These are phyloP conservation scores for Enhydra lutris DNA, from an alignment of 2,113 vertebrate genomes.

Conservation along the genomic window DNA sequence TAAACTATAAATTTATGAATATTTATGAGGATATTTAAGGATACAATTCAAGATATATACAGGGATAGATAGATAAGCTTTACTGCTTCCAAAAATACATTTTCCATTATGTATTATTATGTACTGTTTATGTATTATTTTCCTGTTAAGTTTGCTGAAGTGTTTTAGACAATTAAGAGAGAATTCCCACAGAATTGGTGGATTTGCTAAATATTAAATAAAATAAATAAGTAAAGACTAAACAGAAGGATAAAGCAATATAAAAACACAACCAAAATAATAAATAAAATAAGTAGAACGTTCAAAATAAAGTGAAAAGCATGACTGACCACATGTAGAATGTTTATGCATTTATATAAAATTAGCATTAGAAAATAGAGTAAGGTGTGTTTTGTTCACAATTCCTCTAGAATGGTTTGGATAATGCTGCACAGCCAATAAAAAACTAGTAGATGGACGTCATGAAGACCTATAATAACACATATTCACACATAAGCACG, in stretches of 20 bases:
- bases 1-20: too few species aligned
- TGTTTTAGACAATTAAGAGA: background rate
- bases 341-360: background rate
- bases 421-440: background rate
- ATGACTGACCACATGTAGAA: background rate
- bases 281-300: background rate
- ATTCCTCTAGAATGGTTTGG: background rate
- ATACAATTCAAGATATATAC: background rate
- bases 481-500: background rate
- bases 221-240: background rate
- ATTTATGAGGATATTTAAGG: background rate
- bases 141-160: background rate
- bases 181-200: background rate
- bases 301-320: background rate
- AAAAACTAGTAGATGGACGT: background rate
- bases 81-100: background rate
- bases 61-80: background rate
- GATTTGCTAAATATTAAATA: background rate
- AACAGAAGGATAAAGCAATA: background rate
- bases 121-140: conserved; percentile 34
- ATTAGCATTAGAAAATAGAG: background rate
- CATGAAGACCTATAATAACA: background rate
- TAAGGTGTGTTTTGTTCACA: background rate
- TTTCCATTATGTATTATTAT: conserved; percentile 42
- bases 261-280: background rate